These are phyloP conservation scores for Harlomillsia oculata DNA, from an alignment of 1,140 invertebrate genomes.

Conservation along the genomic window DNA sequence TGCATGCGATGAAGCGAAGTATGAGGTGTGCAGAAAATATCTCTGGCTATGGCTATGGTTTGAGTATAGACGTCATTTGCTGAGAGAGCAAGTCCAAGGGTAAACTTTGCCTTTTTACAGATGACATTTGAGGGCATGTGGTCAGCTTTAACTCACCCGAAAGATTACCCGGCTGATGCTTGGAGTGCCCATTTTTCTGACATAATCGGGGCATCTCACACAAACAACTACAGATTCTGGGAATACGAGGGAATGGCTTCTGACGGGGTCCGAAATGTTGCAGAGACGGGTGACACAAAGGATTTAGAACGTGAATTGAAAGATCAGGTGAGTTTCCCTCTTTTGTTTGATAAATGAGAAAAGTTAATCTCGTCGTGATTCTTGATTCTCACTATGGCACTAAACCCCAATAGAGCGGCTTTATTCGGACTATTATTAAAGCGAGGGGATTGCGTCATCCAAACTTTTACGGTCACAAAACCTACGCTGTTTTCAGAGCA, in stretches of 20 bases:
- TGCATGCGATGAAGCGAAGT: constrained; percentile 84
- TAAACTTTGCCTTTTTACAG: constrained; percentile 46
- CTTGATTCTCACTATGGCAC: neutral
- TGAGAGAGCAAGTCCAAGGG: too few species aligned
- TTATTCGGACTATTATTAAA: constrained; percentile 87
- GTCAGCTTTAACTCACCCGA: constrained; percentile 91
- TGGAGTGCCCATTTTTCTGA: constrained; percentile 97
- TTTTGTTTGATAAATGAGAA: neutral
- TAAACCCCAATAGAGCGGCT: constrained; percentile 47
- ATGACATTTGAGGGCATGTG: constrained; percentile 90
- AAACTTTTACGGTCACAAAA: constrained; percentile 76
- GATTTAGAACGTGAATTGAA: constrained; percentile 86
- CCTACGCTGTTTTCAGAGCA: constrained; percentile 67
- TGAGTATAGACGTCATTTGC: neutral
- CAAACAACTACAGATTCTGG: constrained; percentile 85
- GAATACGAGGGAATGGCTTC: constrained; percentile 79
- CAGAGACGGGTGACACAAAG: constrained; percentile 84
- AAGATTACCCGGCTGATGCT: constrained; percentile 78
- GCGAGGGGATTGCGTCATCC: constrained; percentile 89
- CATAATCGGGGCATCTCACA: constrained; percentile 90
- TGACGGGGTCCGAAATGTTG: constrained; percentile 84
- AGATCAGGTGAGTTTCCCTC: constrained; percentile 47
- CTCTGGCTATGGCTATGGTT: neutral
- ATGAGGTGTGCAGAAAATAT: constrained; percentile 52
- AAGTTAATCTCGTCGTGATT: neutral